Evolutionary conservation across 1,140 invertebrate genomes (phyloP).

Genomic region (Samia ricini): DNA sequence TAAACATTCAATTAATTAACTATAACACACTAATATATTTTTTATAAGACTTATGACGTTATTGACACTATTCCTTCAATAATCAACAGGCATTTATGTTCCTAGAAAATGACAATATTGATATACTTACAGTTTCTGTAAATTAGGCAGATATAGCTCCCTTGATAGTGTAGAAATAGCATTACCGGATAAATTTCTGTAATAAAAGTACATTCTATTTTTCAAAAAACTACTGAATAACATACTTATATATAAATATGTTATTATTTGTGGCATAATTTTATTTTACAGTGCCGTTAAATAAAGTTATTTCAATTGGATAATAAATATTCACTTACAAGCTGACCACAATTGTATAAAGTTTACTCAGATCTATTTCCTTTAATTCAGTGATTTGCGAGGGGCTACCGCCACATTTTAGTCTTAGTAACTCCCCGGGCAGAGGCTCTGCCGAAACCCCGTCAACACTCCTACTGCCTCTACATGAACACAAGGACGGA

Average conservation of each 20-base stretch:
- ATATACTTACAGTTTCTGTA: conserved; percentile 70
- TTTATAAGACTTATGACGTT: background rate
- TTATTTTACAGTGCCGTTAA: background rate
- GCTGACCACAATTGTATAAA: conserved; percentile 59
- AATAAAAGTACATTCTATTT: conserved; percentile 19
- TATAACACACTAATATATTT: background rate
- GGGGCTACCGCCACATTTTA: conserved; percentile 62
- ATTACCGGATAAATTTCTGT: conserved; percentile 71
- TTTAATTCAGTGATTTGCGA: conserved; percentile 67
- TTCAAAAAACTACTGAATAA: no score
- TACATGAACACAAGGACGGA: conserved; percentile 69
- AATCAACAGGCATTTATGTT: background rate
- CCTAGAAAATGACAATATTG: no score
- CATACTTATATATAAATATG: no score
- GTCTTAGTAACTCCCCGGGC: conserved; percentile 52
- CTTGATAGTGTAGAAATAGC: conserved; percentile 67
- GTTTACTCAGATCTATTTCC: conserved; percentile 66
- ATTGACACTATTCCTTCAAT: background rate
- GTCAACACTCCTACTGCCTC: conserved; percentile 49
- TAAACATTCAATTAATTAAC: no score
- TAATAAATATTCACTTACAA: conserved; percentile 50
- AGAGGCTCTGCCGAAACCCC: conserved; percentile 39
- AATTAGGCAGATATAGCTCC: conserved; percentile 63
- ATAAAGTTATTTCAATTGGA: background rate
- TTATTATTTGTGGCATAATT: no score